phyloP scores from a whole-genome alignment of 37 sponge, comb jelly and placozoan genomes.

The Sycon ciliatum region DNA sequence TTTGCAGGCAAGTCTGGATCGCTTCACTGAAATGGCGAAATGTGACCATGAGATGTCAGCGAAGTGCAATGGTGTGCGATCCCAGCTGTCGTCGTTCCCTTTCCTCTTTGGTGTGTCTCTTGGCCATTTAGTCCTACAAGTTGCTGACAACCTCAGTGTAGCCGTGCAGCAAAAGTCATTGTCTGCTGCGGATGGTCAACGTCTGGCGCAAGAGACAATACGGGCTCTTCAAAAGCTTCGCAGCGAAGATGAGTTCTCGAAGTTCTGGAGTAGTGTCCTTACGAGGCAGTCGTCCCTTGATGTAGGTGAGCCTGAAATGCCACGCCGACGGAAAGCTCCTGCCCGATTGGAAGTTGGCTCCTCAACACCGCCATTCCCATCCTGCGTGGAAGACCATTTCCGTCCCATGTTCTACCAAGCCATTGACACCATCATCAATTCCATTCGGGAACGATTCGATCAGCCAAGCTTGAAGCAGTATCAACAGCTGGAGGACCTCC shows the following conservation, averaged over 20 bases:
- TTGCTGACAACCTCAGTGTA: slow-evolving; percentile 40
- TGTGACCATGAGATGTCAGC: slow-evolving; percentile 52
- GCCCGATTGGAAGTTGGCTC: slow-evolving; percentile 21
- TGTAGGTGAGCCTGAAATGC: slow-evolving; percentile 14
- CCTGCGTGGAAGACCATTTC: slow-evolving; percentile 37
- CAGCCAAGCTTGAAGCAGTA: slow-evolving; percentile 41
- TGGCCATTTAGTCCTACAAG: slow-evolving; percentile 33
- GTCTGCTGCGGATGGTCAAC: slow-evolving; percentile 61
- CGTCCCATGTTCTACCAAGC: slow-evolving; percentile 34
- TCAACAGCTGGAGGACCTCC: slow-evolving; percentile 21
- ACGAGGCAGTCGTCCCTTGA: slow-evolving; percentile 17
- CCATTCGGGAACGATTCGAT: slow-evolving; percentile 31
- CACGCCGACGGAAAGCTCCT: slow-evolving; percentile 17
- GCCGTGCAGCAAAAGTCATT: slow-evolving; percentile 33
- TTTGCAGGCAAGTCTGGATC: slow-evolving; percentile 33
- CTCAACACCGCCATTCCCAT: slow-evolving; percentile 11
- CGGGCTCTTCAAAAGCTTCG: slow-evolving; percentile 30
- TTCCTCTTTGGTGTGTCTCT: slow-evolving; percentile 29
- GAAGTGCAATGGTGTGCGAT: slow-evolving; percentile 39
- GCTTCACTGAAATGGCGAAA: slow-evolving; percentile 37
- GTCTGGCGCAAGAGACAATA: slow-evolving; percentile 25
- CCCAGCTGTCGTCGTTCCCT: slow-evolving; percentile 34
- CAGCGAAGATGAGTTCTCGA: slow-evolving; percentile 26
- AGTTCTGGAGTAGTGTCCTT: slow-evolving; percentile 34
- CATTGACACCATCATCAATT: slow-evolving; percentile 32